These are phyloP conservation scores for Alloscopus bannaensis DNA, from an alignment of 2,888 invertebrate genomes.

Conservation along the genomic window DNA sequence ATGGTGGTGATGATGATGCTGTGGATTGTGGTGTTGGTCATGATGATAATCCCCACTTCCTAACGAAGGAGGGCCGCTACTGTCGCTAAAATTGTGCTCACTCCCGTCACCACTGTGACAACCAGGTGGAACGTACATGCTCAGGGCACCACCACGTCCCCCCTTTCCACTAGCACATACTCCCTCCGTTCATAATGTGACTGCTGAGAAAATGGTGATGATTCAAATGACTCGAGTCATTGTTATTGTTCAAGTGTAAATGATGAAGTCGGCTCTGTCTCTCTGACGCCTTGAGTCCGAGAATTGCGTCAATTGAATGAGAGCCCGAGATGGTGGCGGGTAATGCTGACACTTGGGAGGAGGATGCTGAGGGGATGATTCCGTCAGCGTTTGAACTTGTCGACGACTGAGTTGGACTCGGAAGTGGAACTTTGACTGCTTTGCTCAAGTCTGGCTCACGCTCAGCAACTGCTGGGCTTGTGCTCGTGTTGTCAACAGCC, in stretches of 20 bases:
- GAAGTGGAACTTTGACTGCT: conserved; percentile 50
- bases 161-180: conserved; percentile 42
- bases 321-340: conserved; percentile 32
- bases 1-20: conserved; percentile 34
- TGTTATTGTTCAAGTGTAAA: conserved; percentile 54
- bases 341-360: conserved; percentile 29
- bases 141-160: conserved; percentile 26
- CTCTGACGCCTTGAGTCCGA: conserved; percentile 66
- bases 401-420: conserved; percentile 54
- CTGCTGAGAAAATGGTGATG: conserved; percentile 53
- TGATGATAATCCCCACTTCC: conserved; percentile 33
- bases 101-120: conserved; percentile 63
- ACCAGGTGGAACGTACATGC: conserved; percentile 52
- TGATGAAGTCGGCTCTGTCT: conserved; percentile 42
- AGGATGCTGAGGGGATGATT: conserved; percentile 26
- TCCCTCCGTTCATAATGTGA: conserved; percentile 53
- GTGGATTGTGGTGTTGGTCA: conserved; percentile 32
- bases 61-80: conserved; percentile 50
- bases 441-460: conserved; percentile 67
- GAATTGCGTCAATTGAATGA: conserved; percentile 72
- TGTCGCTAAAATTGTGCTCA: conserved; percentile 61
- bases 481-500: conserved; percentile 72
- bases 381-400: conserved; percentile 35
- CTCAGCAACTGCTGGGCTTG: conserved; percentile 69
- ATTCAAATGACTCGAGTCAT: conserved; percentile 56